Evolutionary conservation across 2,797 vertebrate species (phyloP), one percentile per base, ranked within the genome.

Genomic region (Eurystomus glaucurus): DNA sequence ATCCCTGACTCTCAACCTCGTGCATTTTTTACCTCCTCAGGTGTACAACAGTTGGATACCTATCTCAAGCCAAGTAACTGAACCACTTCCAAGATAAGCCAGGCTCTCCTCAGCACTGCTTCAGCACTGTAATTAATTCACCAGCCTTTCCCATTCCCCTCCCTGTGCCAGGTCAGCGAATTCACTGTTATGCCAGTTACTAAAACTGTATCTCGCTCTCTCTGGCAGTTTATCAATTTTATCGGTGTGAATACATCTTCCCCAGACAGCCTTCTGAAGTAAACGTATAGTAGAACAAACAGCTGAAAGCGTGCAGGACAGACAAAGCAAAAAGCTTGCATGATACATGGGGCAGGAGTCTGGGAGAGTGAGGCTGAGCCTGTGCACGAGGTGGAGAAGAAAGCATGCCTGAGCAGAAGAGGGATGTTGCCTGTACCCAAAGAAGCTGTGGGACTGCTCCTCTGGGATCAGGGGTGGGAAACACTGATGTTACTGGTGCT

Each of bases 71-170:
- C 64, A 93, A 91, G 45, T 33, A 85, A 91, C 75, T 89, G 88
- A 96, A 75, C 23, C 45, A 26, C 17, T 71, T 93, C 84, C 71
- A 97, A 79, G 45, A 68, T 39, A 88, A 97, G 29, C 65, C 88
- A 91, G 81, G 71, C 69, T 90, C 68, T 83, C 55, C 79, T 83
- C 85, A 95, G 86, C 61, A 45, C 51, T 85, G 22, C 75, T 77
- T 95, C 74, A 85, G 88, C 21, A n/a, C 70, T 26, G 62, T 61
- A 96, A 96, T 96, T 96, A 92, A 92, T 91, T 92, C 75, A 58
- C 68, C 69, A 91, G 68, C 45, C 31, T 91, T 93, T 76, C 74
- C 20, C 26, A 80, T 85, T 94, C 57, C 41, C 46, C 68, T 90
- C 65, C 61, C 8, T 26, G 60, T 41, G 71, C 88, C 81, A 93